Base-by-base conservation (phyloP, 2,888 invertebrate genomes). In the Auanema freiburgensis region DNA sequence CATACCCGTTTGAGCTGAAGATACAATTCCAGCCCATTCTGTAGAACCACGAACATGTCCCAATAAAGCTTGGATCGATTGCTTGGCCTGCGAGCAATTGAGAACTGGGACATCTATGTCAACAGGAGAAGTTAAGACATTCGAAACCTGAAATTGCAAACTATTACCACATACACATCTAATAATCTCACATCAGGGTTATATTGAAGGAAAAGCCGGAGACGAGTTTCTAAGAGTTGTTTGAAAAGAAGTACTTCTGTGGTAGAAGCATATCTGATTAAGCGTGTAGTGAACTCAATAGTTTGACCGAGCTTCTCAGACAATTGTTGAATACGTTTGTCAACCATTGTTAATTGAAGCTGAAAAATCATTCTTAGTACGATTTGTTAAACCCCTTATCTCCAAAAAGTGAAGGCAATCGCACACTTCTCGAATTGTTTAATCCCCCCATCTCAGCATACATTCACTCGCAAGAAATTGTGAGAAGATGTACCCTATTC, bases 211-310 rank as follows among this genome's bases (percentile, higher is more conserved):
- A 81, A 79, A 23, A 73, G 65, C 85, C 93, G 92, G 67, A 97
- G 87, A 86, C 94, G 92, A 8, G 91, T 89, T 84, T 97, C 96
- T 76, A 98, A 88, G 55, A 94, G 87, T 86, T 94, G 93, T 85
- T 93, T 92, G 85, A 96, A 91, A 89, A 94, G 90, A 69, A 96
- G 88, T 46, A 74, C 72, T 64, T 76, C 72, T 58, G 92, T 90
- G 44, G 92, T 89, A 62, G 91, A 91, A 16, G 93, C 91, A 86
- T 91, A 91, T 85, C 93, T 92, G 69, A 92, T 90, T 68, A 95
- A 87, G 81, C 92, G 89, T 80, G 96, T 95, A 57, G 94, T 91
- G 84, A 94, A 95, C 77, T 95, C 94, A 85, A 93, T 93, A 5
- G 85, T 86, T 59, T 84, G 83, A 59, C 83, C 83, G 63, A 87